Evolutionary conservation across 2,113 vertebrate genomes (phyloP).

Genomic region (Leptocoma aspasia): DNA sequence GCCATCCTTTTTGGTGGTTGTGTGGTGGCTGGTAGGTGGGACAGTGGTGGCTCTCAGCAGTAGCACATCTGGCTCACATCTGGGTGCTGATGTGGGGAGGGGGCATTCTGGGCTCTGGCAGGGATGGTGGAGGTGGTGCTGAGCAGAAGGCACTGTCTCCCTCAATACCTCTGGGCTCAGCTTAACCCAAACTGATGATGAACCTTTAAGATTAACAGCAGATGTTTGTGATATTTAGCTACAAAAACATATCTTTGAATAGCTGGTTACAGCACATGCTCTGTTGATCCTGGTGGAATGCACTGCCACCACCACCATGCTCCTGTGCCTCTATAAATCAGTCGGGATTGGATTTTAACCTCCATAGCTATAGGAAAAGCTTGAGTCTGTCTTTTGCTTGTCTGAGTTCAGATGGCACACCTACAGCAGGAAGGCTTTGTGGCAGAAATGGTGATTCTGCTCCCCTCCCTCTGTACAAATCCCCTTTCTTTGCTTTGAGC

Average conservation of each 20-base stretch:
- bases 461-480: not conserved
- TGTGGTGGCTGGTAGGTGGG: not conserved
- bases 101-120: not conserved
- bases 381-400: not conserved
- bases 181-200: not conserved
- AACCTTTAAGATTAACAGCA: not conserved
- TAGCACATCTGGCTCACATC: not conserved
- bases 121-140: not conserved
- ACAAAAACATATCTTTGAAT: not conserved
- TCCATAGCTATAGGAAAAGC: not conserved
- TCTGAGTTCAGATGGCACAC: not conserved
- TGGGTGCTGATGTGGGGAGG: not conserved
- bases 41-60: not conserved
- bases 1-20: not conserved
- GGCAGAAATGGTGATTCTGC: not conserved
- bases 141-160: not conserved
- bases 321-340: not conserved
- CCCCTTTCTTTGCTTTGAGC: not conserved
- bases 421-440: not conserved
- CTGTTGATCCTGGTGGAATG: not conserved
- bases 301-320: fast-evolving
- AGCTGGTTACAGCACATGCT: fast-evolving
- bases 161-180: not conserved
- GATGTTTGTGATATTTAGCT: not conserved
- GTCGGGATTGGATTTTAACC: not conserved